Evolutionary conservation across 1,140 invertebrate genomes (phyloP).

Genomic region (Drosophila sechellia): DNA sequence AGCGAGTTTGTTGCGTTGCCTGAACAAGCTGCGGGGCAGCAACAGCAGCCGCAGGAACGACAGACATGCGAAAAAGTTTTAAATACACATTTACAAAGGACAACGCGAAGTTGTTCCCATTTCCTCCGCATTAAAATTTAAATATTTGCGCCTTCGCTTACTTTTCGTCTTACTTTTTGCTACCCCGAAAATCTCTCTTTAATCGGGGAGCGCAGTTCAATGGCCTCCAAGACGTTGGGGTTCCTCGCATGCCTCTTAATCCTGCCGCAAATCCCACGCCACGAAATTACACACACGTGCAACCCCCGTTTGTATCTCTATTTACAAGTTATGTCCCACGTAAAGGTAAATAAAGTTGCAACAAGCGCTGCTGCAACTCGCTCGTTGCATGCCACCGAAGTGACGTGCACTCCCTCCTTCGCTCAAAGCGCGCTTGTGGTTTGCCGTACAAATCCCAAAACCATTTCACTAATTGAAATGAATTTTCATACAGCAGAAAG

Average conservation of each 20-base stretch:
- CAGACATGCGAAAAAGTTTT: constrained; percentile 45
- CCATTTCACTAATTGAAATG: constrained; percentile 84
- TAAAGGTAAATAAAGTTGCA: constrained; percentile 78
- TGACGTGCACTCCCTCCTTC: constrained; percentile 18
- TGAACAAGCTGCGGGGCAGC: constrained; percentile 29
- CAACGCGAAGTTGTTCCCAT: constrained; percentile 12
- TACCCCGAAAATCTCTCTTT: neutral
- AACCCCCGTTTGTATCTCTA: constrained; percentile 58
- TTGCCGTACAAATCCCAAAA: constrained; percentile 79
- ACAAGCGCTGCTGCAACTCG: constrained; percentile 46
- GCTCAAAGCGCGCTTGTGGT: constrained; percentile 42
- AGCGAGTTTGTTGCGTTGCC: constrained; percentile 29
- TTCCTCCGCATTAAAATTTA: constrained; percentile 21
- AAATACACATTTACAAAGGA: constrained; percentile 47
- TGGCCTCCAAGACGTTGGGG: constrained; percentile 42
- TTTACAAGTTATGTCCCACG: constrained; percentile 72
- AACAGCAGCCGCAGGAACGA: constrained; percentile 13
- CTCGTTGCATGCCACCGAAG: constrained; percentile 53
- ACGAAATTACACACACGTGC: constrained; percentile 34
- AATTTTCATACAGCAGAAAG: constrained; percentile 71
- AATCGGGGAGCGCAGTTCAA: constrained; percentile 51
- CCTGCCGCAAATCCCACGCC: constrained; percentile 28
- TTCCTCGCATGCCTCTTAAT: constrained; percentile 49
- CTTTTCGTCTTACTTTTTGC: constrained; percentile 11
- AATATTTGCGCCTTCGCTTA: constrained; percentile 36